Percentiles rank a stretch among this genome's conserved stretches.
Evolutionary conservation across 2,113 vertebrate species (phyloP).

Genomic region (Syrmaticus mikado): DNA sequence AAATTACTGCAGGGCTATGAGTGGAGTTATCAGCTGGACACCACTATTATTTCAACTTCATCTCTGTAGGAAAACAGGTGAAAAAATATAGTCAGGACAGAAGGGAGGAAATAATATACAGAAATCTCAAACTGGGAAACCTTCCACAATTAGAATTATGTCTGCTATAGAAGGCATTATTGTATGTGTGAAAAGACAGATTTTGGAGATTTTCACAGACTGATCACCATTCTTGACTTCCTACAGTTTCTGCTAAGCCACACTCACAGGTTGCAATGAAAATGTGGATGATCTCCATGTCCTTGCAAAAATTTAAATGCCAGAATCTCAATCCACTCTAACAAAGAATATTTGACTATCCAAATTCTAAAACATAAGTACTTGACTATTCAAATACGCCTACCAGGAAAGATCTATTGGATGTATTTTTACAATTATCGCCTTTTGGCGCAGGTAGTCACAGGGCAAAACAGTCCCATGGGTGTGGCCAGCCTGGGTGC

Average conservation of each 20-base stretch:
- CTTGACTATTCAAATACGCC: conserved; percentile 15
- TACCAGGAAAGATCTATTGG: not conserved
- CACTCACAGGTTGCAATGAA: not conserved
- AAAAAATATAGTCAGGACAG: not conserved
- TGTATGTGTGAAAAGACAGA: not conserved
- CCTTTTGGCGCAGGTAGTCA: not conserved
- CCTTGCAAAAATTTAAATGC: not conserved
- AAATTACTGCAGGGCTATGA: not conserved
- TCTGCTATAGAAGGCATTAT: not conserved
- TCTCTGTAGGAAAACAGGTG: not conserved
- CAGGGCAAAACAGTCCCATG: not conserved
- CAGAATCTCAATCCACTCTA: conserved; percentile 22
- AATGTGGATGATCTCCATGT: conserved; percentile 22
- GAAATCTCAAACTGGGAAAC: not conserved
- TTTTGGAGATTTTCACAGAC: not conserved
- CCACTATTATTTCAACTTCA: not conserved
- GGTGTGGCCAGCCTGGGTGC: not conserved
- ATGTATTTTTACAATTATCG: conserved; percentile 7
- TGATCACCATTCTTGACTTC: conserved; percentile 17
- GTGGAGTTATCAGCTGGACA: not conserved
- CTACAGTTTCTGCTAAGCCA: conserved; percentile 39
- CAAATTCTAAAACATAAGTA: not conserved
- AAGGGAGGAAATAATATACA: not conserved
- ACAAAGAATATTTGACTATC: conserved; percentile 1
- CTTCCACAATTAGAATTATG: not conserved